These are phyloP conservation scores for Archips xylosteana DNA, from an alignment of 2,888 invertebrate species.

Conservation along the genomic window DNA sequence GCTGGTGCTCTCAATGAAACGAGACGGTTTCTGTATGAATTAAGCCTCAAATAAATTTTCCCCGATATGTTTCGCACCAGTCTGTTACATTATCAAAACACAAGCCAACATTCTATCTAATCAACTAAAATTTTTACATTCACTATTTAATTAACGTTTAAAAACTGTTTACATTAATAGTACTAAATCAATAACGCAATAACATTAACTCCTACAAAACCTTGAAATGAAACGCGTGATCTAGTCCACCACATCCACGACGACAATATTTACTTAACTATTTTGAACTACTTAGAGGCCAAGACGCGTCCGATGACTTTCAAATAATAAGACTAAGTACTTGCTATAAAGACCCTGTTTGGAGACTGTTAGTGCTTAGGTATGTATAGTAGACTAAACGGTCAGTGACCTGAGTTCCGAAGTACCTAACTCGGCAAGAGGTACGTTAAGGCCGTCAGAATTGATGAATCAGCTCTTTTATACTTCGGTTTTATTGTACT, in stretches of 20 bases:
- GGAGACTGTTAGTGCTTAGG: slow-evolving; percentile 1
- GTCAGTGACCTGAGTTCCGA: slow-evolving; percentile 18
- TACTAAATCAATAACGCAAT: not conserved
- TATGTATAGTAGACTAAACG: slow-evolving; percentile 9
- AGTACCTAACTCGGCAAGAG: slow-evolving; percentile 4
- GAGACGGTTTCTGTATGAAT: too few species aligned
- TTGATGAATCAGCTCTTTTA: slow-evolving; percentile 26
- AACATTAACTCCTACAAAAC: not conserved
- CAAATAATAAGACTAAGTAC: slow-evolving; percentile 2
- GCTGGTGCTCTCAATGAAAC: too few species aligned
- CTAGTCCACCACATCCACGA: not conserved
- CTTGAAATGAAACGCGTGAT: not conserved
- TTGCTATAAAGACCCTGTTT: slow-evolving; percentile 1
- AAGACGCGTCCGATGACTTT: slow-evolving; percentile 13
- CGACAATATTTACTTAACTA: not conserved
- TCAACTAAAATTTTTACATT: too few species aligned
- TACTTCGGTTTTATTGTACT: slow-evolving; percentile 4
- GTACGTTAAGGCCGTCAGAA: slow-evolving; percentile 1
- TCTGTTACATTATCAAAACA: too few species aligned
- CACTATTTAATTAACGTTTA: not conserved
- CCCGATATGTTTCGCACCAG: too few species aligned
- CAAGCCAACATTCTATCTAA: too few species aligned
- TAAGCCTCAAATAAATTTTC: too few species aligned
- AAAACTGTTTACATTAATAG: not conserved
- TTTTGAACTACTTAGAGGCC: slow-evolving; percentile 4